Evolutionary conservation across 2,888 invertebrate species (phyloP), one percentile per base, ranked within the genome.

Genomic region (Brassicogethes aeneus): DNA sequence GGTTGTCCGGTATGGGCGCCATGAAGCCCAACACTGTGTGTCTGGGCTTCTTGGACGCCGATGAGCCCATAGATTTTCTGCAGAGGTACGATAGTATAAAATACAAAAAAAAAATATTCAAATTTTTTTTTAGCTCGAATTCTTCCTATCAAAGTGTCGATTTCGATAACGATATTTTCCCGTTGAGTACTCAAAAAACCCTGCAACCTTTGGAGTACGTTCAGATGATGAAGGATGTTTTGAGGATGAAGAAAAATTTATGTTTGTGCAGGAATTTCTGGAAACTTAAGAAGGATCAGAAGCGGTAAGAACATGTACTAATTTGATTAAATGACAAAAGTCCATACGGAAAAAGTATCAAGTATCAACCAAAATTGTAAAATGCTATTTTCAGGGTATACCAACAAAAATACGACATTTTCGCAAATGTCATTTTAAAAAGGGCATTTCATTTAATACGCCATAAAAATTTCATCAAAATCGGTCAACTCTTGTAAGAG

Each of bases 1-100:
- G 95, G 17, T 70, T 96, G 44, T 84, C 93, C 0, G 99, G 99
- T 2, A 81, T 99, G 62, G 99, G 99, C 1, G 99, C 97, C 10
- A 97, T 99, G 97, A 97, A 97, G 65, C 96, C 97, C 0, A 99
- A 99, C 63, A 97, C 97, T 0, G 90, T 97, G 43, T 77, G 97
- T 23, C 71, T 99, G 34, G 97, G 97, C 13, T 99, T 95, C 71
- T 80, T 91, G 50, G 96, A 97, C 38, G 74, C 79, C 7, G 46
- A 56, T 61, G 75, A 79, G 15, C 85, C 87, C 0, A 70, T 71
- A 30, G 91, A 95, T 63, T 90, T 90, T 67, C 85, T 94, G 46
- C 74, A 77, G 45, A 77, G 75, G 82, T 83, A 52, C 14, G 7
- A 7, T 7, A 7, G 23, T 10, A 7, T n/a, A n/a, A n/a, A n/a